A percentile compares a stretch with the other conserved stretches of the same genome.
Conservation (phyloP, 2,888 invertebrate species). For the Falcaria lacertinaria region DNA sequence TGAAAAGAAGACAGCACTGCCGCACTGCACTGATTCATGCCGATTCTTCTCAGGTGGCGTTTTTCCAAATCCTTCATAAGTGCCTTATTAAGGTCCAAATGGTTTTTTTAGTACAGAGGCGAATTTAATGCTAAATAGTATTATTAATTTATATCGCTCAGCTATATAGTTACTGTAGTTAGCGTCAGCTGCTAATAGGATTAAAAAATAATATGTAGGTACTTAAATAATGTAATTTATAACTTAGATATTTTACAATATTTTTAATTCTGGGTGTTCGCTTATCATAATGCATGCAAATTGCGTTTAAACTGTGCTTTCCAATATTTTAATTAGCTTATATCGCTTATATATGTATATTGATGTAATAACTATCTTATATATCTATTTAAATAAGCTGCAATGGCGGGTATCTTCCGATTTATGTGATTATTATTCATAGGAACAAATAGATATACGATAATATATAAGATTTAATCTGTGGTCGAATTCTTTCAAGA, state of each 20-base stretch:
- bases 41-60: too few species aligned
- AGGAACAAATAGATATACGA: neutral
- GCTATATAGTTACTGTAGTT: too few species aligned
- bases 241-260: slow-evolving; percentile 1
- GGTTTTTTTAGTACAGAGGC: too few species aligned
- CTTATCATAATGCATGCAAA: slow-evolving; percentile 28
- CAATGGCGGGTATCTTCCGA: neutral
- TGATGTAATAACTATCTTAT: slow-evolving; percentile 6
- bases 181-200: too few species aligned
- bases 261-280: slow-evolving; percentile 25
- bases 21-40: too few species aligned
- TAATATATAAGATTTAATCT: neutral
- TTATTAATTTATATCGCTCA: too few species aligned
- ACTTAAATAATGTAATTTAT: neutral
- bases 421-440: neutral
- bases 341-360: slow-evolving; percentile 21
- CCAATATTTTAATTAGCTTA: slow-evolving; percentile 34
- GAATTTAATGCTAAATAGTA: too few species aligned
- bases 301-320: slow-evolving; percentile 22
- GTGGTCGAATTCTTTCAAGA: neutral
- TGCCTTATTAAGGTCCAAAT: too few species aligned
- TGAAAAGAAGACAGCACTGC: too few species aligned
- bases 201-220: neutral
- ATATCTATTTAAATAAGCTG: slow-evolving; percentile 6
- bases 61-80: too few species aligned